Evolutionary conservation across 2,113 vertebrate species (phyloP).

Genomic region (Clarias macrocephalus): DNA sequence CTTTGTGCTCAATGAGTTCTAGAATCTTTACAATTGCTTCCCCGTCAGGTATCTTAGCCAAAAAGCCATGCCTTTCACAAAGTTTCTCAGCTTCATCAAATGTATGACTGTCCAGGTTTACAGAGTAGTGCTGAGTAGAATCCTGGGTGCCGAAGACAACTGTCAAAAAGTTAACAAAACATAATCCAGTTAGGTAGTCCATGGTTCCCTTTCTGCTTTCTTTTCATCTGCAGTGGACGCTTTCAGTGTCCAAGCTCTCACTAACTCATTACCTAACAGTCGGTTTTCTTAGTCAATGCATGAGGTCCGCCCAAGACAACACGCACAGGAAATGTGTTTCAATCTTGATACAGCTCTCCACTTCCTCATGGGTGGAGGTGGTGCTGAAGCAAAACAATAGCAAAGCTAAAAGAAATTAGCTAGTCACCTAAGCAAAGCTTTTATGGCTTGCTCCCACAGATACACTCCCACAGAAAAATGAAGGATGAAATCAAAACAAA

Average conservation of each 20-base stretch:
- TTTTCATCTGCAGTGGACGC: constrained; percentile 19
- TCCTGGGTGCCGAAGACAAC: constrained; percentile 12
- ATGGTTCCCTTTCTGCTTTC: constrained; percentile 38
- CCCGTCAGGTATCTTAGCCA: constrained; percentile 58
- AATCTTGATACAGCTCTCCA: constrained; percentile 52
- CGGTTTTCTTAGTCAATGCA: constrained; percentile 53
- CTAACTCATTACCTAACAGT: constrained; percentile 20
- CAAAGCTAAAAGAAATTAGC: constrained; percentile 37
- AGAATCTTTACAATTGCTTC: constrained; percentile 57
- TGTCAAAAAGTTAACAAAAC: constrained; percentile 46
- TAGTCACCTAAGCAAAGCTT: constrained; percentile 39
- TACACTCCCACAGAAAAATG: constrained; percentile 28
- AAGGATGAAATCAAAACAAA: constrained; percentile 26
- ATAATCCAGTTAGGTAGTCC: constrained; percentile 45
- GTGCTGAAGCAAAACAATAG: constrained; percentile 51
- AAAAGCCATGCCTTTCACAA: constrained; percentile 56
- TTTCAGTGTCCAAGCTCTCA: background rate
- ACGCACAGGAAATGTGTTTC: constrained; percentile 59
- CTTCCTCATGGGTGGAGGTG: constrained; percentile 53
- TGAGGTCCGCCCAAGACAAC: constrained; percentile 58
- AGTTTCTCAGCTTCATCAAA: constrained; percentile 54
- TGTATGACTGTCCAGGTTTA: background rate
- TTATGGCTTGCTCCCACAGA: constrained; percentile 16
- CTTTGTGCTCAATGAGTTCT: constrained; percentile 14
- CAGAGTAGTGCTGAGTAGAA: constrained; percentile 39